Evolutionary conservation across 1,140 invertebrate genomes (phyloP), one percentile per base, ranked within the genome.

Genomic region (Tetranychus cinnabarinus): DNA sequence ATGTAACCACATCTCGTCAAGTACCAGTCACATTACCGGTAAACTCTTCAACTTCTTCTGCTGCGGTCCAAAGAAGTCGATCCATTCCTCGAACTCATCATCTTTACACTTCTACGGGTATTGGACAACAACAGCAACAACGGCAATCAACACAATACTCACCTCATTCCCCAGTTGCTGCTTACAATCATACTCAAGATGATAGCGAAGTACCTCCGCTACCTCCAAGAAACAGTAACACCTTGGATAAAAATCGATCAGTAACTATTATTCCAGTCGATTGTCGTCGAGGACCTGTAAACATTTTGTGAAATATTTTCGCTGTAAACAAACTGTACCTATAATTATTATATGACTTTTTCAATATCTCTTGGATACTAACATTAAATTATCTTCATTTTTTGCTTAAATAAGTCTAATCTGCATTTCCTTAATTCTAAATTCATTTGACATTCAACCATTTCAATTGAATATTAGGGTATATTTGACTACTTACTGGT

Each of bases 41-140:
- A 5, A 57, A 35, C 10, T 31, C 42, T 37, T 37, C 36, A 3
- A 36, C 8, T 7, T 48, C 37, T n/a, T 46, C 23, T 47, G 58
- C 39, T 33, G 37, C 45, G 7, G 45, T 59, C 31, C 58, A 59
- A 46, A 8, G 58, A 23, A 59, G 58, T 34, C 58, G 58, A 13
- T 59, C 58, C 5, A 59, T 59, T 31, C 58, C 58, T 23, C n/a
- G 58, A n/a, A 59, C 39, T 56, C 55, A 56, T 5, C 37, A 59
- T 36, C 56, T 31, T 10, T 42, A 42, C 39, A 6, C 39, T 42
- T 6, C 39, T 6, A 10, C 5, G 5, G 5, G 5, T 42, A 57
- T 57, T n/a, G 15, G n/a, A 52, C 48, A 52, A 52, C 33, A 52
- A 23, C 48, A 52, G 48, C 48, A 6, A 52, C 56, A 8, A n/a